These are phyloP conservation scores for Mactromeris polynyma DNA, from an alignment of 2,888 invertebrate genomes.

Conservation along the genomic window DNA sequence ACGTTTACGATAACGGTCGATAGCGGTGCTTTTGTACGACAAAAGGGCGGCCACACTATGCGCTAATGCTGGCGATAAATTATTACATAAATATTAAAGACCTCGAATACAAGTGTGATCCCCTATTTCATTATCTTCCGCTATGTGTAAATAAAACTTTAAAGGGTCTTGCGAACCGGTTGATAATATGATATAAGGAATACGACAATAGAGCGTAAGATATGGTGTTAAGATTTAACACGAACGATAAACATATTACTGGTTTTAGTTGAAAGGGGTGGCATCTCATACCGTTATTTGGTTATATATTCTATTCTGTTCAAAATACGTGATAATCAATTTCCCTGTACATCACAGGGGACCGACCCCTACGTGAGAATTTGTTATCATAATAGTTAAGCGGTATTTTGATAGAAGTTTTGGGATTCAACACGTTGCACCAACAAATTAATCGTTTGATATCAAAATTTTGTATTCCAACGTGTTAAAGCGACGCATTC, in stretches of 20 bases:
- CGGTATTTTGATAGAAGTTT: conserved; percentile 27
- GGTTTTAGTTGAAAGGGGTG: conserved; percentile 34
- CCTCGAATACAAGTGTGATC: conserved; percentile 34
- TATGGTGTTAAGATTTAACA: conserved; percentile 59
- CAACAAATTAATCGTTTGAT: conserved; percentile 38
- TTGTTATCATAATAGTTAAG: conserved; percentile 46
- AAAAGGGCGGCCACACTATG: conserved; percentile 11
- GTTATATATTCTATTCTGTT: conserved; percentile 27
- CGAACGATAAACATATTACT: conserved; percentile 66
- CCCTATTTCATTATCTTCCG: conserved; percentile 25
- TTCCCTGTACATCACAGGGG: conserved; percentile 40
- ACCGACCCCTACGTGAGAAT: conserved; percentile 40
- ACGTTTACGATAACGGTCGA: conserved; percentile 38
- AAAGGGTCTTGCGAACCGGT: conserved; percentile 29
- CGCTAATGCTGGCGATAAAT: conserved; percentile 47
- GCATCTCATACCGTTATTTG: conserved; percentile 54
- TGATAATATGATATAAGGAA: conserved; percentile 50
- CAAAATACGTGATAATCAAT: conserved; percentile 32
- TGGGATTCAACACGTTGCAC: conserved; percentile 21
- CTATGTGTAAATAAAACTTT: conserved; percentile 47
- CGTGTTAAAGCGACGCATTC: background rate
- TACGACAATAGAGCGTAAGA: conserved; percentile 30
- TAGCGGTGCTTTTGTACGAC: conserved; percentile 20
- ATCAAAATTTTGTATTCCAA: background rate
- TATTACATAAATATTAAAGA: conserved; percentile 53